A percentile compares a stretch with the other conserved stretches of the same genome.
These are phyloP conservation scores for Ophion slaviceki DNA, from an alignment of 2,888 invertebrate genomes.

Conservation along the genomic window DNA sequence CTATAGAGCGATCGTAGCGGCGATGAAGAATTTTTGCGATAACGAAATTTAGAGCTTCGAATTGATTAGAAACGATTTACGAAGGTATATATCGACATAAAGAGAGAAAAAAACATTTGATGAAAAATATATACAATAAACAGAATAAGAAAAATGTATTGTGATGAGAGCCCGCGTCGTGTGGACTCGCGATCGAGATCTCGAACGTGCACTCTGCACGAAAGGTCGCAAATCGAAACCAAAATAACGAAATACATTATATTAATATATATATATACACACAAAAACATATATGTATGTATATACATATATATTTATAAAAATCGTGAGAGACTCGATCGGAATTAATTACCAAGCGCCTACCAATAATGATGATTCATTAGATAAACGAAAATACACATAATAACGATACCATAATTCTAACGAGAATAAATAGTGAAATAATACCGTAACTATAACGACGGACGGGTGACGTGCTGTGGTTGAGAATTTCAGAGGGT, in stretches of 20 bases:
- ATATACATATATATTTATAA: too few species aligned
- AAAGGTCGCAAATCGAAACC: slow-evolving; percentile 45
- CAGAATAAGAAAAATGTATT: slow-evolving; percentile 64
- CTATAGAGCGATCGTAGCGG: slow-evolving; percentile 45
- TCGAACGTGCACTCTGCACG: slow-evolving; percentile 29
- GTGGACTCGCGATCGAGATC: slow-evolving; percentile 66
- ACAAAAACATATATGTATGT: too few species aligned
- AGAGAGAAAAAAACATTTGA: slow-evolving; percentile 44
- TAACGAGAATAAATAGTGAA: slow-evolving; percentile 40
- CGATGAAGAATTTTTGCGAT: slow-evolving; percentile 39
- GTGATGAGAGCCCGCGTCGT: slow-evolving; percentile 63
- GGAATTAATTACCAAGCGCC: slow-evolving; percentile 66
- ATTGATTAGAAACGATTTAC: slow-evolving; percentile 50
- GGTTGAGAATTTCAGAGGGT: slow-evolving; percentile 50
- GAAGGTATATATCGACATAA: slow-evolving; percentile 40
- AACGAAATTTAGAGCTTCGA: slow-evolving; percentile 57
- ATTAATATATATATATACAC: slow-evolving; percentile 6
- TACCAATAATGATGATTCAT: slow-evolving; percentile 65
- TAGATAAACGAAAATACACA: slow-evolving; percentile 59
- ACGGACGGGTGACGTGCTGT: slow-evolving; percentile 2
- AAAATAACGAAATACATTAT: slow-evolving; percentile 5
- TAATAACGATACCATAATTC: slow-evolving; percentile 48
- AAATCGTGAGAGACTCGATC: slow-evolving; percentile 59
- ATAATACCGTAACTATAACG: slow-evolving; percentile 36
- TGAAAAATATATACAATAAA: slow-evolving; percentile 39